phyloP scores from a whole-genome alignment of 2,797 vertebrate species.

The Gallinago nigripennis region DNA sequence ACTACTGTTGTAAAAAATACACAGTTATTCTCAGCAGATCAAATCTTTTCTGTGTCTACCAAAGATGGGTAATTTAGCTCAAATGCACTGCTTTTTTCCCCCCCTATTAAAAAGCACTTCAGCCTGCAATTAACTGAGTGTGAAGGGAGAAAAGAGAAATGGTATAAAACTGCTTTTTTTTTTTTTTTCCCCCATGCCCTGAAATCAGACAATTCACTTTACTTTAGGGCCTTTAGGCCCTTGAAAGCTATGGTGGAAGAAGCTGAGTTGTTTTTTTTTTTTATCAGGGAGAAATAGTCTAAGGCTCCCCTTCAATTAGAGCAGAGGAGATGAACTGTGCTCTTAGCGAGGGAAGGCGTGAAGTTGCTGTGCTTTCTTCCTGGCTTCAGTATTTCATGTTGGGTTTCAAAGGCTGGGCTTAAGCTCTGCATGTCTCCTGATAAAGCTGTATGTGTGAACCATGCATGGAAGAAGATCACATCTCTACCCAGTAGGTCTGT shows the following conservation, averaged over 20 bases:
- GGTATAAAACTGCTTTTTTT: not conserved
- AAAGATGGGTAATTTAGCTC: constrained; percentile 2
- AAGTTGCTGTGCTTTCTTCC: not conserved
- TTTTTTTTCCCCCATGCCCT: not conserved
- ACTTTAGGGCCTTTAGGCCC: not conserved
- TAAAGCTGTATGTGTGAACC: not conserved
- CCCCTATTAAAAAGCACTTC: constrained; percentile 11
- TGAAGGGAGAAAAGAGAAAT: not conserved
- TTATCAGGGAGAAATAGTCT: not conserved
- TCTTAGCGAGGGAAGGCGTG: not conserved
- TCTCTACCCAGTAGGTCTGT: not conserved
- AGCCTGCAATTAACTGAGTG: constrained; percentile 2
- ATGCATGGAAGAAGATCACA: accelerated
- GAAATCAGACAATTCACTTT: not conserved
- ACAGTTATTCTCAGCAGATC: not conserved
- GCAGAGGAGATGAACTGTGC: not conserved
- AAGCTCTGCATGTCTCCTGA: not conserved
- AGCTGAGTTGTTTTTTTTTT: not conserved
- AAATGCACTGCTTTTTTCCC: not conserved
- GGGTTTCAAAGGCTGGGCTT: not conserved
- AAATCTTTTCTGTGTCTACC: not conserved
- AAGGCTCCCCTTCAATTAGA: not conserved
- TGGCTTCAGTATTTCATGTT: not conserved
- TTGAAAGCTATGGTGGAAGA: not conserved
- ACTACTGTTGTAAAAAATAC: not conserved